Percentiles rank a stretch among this genome's conserved stretches.
Conservation (phyloP, 2,113 vertebrate species). For the Sterrhoptilus dennistouni region DNA sequence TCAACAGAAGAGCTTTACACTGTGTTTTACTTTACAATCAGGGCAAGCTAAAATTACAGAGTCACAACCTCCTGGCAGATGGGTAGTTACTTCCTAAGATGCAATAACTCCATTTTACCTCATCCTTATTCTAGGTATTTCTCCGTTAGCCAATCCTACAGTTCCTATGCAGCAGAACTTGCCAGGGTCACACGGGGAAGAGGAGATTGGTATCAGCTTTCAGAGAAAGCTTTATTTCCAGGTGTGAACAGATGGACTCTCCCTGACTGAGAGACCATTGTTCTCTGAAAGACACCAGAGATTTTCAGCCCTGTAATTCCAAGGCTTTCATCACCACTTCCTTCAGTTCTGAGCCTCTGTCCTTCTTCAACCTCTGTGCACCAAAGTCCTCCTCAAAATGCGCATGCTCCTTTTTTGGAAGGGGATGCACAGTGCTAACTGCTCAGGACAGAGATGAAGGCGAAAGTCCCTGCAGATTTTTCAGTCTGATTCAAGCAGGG, state of each 20-base stretch:
- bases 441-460: background rate
- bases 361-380: background rate
- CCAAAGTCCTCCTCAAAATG: background rate
- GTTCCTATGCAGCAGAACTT: background rate
- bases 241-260: conserved; percentile 34
- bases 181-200: background rate
- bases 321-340: background rate
- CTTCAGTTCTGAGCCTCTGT: background rate
- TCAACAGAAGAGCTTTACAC: conserved; percentile 14
- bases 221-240: conserved; percentile 21
- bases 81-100: background rate
- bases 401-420: background rate
- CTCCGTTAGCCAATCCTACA: background rate
- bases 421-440: background rate
- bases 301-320: background rate
- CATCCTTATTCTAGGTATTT: background rate
- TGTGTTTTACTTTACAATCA: conserved; percentile 14
- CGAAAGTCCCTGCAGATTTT: conserved; percentile 29
- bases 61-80: conserved; percentile 26
- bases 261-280: conserved; percentile 1
- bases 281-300: background rate
- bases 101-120: conserved; percentile 16
- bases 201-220: background rate
- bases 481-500: conserved; percentile 5
- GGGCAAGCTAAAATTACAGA: conserved; percentile 58